Conservation (phyloP, 2,113 vertebrate genomes). For the Coryphaenoides rupestris region DNA sequence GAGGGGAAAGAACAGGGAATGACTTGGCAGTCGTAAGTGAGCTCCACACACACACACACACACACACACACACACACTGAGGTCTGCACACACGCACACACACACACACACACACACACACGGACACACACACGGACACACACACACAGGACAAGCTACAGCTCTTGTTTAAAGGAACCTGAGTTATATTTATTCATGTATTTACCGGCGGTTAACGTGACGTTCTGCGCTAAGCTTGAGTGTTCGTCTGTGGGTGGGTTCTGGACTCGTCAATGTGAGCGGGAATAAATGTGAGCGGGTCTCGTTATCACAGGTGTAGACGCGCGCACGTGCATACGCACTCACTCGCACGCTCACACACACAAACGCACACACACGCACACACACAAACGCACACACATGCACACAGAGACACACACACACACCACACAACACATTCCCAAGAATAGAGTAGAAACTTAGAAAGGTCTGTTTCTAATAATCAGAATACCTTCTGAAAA, state of each 20-base stretch:
- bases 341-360: background rate
- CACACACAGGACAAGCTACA: conserved; percentile 11
- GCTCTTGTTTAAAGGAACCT: conserved; percentile 43
- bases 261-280: conserved; percentile 4
- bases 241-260: conserved; percentile 24
- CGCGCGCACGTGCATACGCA: conserved; percentile 3
- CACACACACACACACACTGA: no score
- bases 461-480: conserved; percentile 32
- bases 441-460: background rate
- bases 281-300: conserved; percentile 8
- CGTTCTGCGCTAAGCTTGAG: conserved; percentile 38
- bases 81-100: no score
- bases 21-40: conserved; percentile 25
- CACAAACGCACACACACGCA: background rate
- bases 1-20: conserved; percentile 1
- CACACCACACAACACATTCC: background rate
- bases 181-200: conserved; percentile 41
- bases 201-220: conserved; percentile 55
- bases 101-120: no score
- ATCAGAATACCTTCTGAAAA: conserved; percentile 8
- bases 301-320: background rate
- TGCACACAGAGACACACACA: conserved; percentile 5
- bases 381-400: background rate
- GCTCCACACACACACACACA: conserved; percentile 9
- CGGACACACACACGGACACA: no score